Conservation (phyloP, 2,888 invertebrate genomes). For the Metallyticus violacea region DNA sequence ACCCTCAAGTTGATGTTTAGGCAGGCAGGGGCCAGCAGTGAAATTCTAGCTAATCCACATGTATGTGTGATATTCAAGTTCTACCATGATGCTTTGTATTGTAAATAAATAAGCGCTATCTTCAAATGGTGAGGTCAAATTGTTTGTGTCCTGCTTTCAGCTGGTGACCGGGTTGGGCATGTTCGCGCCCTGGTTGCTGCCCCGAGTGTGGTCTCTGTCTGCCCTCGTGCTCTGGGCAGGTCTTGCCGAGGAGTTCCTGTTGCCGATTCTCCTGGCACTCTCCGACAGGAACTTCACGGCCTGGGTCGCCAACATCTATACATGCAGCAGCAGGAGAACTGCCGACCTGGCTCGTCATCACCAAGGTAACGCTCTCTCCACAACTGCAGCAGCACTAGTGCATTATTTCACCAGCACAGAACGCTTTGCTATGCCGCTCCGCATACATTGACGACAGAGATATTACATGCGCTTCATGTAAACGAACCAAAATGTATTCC, state of each 20-base stretch:
- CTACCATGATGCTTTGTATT: no score
- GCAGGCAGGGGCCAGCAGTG: no score
- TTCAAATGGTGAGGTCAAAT: no score
- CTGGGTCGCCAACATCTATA: constrained; percentile 55
- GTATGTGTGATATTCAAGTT: no score
- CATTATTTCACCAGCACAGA: neutral
- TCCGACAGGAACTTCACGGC: constrained; percentile 57
- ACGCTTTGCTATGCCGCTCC: neutral
- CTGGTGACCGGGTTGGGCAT: constrained; percentile 45
- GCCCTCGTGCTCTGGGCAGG: constrained; percentile 57
- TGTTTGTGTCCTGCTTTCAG: constrained; percentile 35
- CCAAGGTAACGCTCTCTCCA: constrained; percentile 17
- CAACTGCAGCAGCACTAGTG: neutral
- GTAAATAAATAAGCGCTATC: no score
- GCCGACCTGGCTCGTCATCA: constrained; percentile 22
- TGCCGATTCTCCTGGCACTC: constrained; percentile 56
- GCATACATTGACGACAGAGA: no score
- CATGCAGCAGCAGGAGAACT: constrained; percentile 35
- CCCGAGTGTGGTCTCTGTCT: constrained; percentile 50
- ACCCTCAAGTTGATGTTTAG: no score
- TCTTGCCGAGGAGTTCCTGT: constrained; percentile 54
- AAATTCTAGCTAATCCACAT: no score
- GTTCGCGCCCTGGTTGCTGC: constrained; percentile 50
- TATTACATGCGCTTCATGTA: no score
- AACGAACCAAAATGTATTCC: no score